Evolutionary conservation across 2,888 invertebrate genomes (phyloP), one percentile per base, ranked within the genome.

Genomic region (Bembecia ichneumoniformis): DNA sequence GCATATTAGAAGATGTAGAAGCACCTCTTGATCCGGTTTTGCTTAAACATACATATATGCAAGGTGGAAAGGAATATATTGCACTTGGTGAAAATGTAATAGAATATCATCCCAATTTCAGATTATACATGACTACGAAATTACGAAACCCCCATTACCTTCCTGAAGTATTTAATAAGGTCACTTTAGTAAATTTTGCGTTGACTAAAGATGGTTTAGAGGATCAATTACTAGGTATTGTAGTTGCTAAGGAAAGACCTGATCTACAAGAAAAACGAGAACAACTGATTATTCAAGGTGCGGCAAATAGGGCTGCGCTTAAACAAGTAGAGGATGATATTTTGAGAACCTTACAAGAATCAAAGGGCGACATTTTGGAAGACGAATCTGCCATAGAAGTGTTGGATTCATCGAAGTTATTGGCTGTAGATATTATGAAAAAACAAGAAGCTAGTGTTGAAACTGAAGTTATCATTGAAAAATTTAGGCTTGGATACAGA

Each of bases 301-400:
- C 95, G 5, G 90, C 91, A 47, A 96, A 97, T 73, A 92, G 91
- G 68, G 90, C 92, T 51, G 92, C 94, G 2, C 77, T 97, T 40
- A 93, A 95, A 66, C 91, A 94, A 72, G 94, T 95, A 17, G 97
- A 97, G 81, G 95, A 96, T 69, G 94, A 93, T 77, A 97, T 97
- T 61, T 83, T 97, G 47, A 90, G 92, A 63, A 96, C 96, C 0
- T 80, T 97, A 49, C 93, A 95, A 44, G 91, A 93, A 65, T 89
- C 92, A 1, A 93, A 95, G 71, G 95, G 96, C 2, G 95, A 96
- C 71, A 96, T 97, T 68, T 87, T 97, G 54, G 97, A 97, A 81
- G 96, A 97, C 73, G 96, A 97, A 81, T 90, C 90, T 3, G 97
- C 97, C 3, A 96, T 97, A 58, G 90, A 94, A 72, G 93, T 96